A percentile compares a stretch with the other conserved stretches of the same genome.
These are phyloP conservation scores for Dicyrtoma fusca DNA, from an alignment of 2,888 invertebrate species.

Conservation along the genomic window DNA sequence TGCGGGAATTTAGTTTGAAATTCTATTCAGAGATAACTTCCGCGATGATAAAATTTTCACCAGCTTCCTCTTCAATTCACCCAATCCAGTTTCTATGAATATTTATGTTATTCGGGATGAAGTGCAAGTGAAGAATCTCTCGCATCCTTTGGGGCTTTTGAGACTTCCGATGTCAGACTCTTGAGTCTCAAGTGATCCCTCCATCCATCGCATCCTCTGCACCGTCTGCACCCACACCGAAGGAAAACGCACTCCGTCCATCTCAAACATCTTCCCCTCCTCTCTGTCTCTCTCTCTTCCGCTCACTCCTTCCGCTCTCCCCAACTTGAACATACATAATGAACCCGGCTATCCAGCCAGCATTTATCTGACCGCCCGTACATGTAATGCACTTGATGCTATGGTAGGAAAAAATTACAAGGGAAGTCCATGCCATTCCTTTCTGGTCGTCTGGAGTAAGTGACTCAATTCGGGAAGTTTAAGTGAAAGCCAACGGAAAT, in stretches of 20 bases:
- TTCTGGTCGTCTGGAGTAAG: too few relatives aligned
- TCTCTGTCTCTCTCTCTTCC: conserved; percentile 2
- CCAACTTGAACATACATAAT: background rate
- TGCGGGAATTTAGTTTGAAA: conserved; percentile 2
- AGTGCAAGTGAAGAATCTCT: conserved; percentile 28
- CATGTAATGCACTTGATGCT: too few relatives aligned
- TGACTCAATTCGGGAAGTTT: too few relatives aligned
- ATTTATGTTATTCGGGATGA: conserved; percentile 31
- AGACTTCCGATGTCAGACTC: conserved; percentile 36
- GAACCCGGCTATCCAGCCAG: too few relatives aligned
- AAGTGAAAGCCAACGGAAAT: too few relatives aligned
- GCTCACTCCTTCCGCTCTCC: background rate
- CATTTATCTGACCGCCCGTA: too few relatives aligned
- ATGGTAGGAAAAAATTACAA: too few relatives aligned
- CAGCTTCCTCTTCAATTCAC: conserved; percentile 34
- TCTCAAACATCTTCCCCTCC: too few relatives aligned
- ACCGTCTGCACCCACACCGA: too few relatives aligned
- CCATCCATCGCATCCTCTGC: conserved; percentile 4
- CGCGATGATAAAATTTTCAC: conserved; percentile 33
- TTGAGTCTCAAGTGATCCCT: conserved; percentile 20
- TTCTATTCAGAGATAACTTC: conserved; percentile 16
- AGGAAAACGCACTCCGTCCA: too few relatives aligned
- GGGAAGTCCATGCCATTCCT: too few relatives aligned
- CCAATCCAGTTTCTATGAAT: conserved; percentile 33
- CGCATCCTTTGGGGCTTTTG: conserved; percentile 35